These are phyloP conservation scores for Oligia fasciuncula DNA, from an alignment of 2,888 invertebrate species.

Conservation along the genomic window DNA sequence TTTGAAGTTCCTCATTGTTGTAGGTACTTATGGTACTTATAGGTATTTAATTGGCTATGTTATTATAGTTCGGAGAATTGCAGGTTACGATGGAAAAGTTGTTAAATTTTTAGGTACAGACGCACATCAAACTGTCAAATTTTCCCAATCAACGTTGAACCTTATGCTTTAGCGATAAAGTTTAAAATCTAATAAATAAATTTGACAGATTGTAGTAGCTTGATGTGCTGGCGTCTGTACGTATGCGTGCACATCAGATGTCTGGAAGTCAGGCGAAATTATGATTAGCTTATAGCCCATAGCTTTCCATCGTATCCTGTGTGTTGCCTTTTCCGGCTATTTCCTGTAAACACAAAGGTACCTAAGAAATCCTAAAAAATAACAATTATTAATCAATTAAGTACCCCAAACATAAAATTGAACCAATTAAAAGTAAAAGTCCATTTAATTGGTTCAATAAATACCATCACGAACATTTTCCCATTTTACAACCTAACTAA, in stretches of 20 bases:
- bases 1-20: slow-evolving; percentile 50
- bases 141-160: no score
- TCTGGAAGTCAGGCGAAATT: background rate
- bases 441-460: slow-evolving; percentile 36
- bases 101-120: no score
- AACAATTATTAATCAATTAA: background rate
- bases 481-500: slow-evolving; percentile 27
- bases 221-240: background rate
- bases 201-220: no score
- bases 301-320: background rate
- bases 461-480: slow-evolving; percentile 24
- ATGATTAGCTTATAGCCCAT: background rate
- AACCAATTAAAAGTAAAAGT: slow-evolving; percentile 2
- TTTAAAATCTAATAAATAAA: no score
- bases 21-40: slow-evolving; percentile 11
- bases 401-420: background rate
- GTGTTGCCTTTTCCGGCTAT: background rate
- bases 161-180: no score
- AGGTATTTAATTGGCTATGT: slow-evolving; percentile 32
- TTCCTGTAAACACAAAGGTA: background rate
- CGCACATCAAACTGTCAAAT: no score
- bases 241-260: background rate
- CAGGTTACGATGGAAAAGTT: no score
- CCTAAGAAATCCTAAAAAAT: background rate
- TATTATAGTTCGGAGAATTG: background rate